Evolutionary conservation across 2,888 invertebrate genomes (phyloP).

Genomic region (Tinea semifulvella): DNA sequence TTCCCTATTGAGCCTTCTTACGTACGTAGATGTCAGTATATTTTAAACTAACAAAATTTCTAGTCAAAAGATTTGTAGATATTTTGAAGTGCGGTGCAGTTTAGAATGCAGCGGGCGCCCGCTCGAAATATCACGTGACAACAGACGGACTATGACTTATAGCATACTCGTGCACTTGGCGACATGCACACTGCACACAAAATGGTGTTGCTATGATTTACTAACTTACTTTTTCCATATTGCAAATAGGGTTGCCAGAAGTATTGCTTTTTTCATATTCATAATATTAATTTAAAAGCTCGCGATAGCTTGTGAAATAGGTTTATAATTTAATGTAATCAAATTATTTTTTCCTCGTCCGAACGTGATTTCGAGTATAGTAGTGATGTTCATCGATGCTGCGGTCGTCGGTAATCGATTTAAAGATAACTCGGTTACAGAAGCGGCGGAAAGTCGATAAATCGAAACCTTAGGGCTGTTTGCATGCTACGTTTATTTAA

Average conservation of each 20-base stretch:
- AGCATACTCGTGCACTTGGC: constrained; percentile 6
- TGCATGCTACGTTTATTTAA: not conserved
- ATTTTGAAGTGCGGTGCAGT: too few relatives aligned
- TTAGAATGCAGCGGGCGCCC: constrained; percentile 9
- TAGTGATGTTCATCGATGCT: constrained; percentile 1
- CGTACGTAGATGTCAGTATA: too few relatives aligned
- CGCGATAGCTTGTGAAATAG: too few relatives aligned
- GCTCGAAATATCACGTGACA: not conserved
- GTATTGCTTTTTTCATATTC: too few relatives aligned
- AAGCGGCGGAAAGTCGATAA: constrained; percentile 9
- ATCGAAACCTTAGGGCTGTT: not conserved
- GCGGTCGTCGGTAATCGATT: not conserved
- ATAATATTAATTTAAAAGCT: too few relatives aligned
- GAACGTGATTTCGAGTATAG: too few relatives aligned
- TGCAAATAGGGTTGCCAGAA: too few relatives aligned
- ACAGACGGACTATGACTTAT: constrained; percentile 13
- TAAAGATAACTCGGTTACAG: constrained; percentile 6
- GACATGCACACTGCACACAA: not conserved
- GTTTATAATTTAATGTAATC: too few relatives aligned
- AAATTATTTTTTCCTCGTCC: too few relatives aligned
- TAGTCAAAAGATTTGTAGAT: too few relatives aligned
- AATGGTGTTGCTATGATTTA: constrained; percentile 7
- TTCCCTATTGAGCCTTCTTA: too few relatives aligned
- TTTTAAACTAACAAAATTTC: too few relatives aligned
- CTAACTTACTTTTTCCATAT: not conserved